Base-by-base conservation (phyloP, 2,797 vertebrate genomes). In the Megalops cyprinoides region DNA sequence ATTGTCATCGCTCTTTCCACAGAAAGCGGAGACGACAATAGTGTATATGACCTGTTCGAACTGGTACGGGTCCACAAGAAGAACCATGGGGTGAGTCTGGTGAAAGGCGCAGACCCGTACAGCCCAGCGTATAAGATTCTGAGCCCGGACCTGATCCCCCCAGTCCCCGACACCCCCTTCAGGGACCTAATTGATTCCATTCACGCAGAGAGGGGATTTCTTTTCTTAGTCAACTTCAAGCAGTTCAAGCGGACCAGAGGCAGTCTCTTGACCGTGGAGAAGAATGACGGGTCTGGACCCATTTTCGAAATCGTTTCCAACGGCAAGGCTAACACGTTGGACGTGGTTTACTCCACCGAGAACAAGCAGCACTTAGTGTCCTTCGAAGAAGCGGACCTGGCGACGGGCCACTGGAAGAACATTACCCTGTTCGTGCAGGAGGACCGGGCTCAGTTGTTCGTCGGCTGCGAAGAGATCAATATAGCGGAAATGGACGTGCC, bases 381-480 rank as follows among this genome's bases (percentile, higher is more conserved):
- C 0, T 95, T 99, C 42, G 97, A 98, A 49, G 97, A 99, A 18
- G 95, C 95, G 0, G 88, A 93, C 48, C 88, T 99, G 87, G 97
- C 97, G 69, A 96, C 92, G 0, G 96, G 96, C 46, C 95, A 96
- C 23, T 99, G 98, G 98, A 97, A 95, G 93, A 99, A 97, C 87
- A 96, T 99, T 92, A 99, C 96, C 2, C 94, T 99, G 84, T 98
- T 99, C 78, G 93, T 99, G 67, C 96, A 99, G 87, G 97, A 99
- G 51, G 98, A 99, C 84, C 91, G 94, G 3, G 97, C 95, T 31
- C 96, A 98, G 82, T 95, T 99, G 1, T 97, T 95, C 46, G 95
- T 99, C 1, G 98, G 97, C 49, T 99, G 98, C 78, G 97, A 98
- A 79, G 96, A 97, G 90, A 95, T 99, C 91, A 95, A 97, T 77